These are phyloP conservation scores for Xyrauchen texanus DNA, from an alignment of 2,113 vertebrate species.

Conservation along the genomic window DNA sequence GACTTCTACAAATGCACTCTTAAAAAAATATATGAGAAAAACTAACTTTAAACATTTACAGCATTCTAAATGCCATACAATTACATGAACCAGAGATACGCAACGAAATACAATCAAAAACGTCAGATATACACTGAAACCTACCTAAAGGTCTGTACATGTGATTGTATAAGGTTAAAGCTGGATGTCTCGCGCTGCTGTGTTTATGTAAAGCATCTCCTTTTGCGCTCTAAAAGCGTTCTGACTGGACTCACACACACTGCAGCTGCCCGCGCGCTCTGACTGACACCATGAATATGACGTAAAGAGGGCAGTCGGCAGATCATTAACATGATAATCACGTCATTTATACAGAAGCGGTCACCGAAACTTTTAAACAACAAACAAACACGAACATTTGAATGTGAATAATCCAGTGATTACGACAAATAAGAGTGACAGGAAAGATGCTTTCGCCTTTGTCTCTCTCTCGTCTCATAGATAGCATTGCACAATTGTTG, in stretches of 20 bases:
- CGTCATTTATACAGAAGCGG: background rate
- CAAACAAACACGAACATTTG: background rate
- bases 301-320: background rate
- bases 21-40: no score
- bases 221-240: background rate
- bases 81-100: background rate
- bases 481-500: no score
- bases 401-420: no score
- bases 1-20: no score
- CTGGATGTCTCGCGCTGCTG: background rate
- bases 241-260: background rate
- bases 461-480: no score
- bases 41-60: no score
- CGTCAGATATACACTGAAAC: background rate
- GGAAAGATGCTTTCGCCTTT: no score
- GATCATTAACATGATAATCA: slow-evolving; percentile 10
- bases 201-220: background rate
- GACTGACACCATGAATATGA: slow-evolving; percentile 7
- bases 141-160: slow-evolving; percentile 27
- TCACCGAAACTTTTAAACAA: background rate
- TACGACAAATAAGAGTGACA: no score
- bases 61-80: no score
- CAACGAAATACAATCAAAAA: background rate
- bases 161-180: background rate
- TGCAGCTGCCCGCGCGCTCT: background rate